A percentile compares a stretch with the other conserved stretches of the same genome.
phyloP scores from a whole-genome alignment of 2,797 vertebrate species.

The Silurus lanzhouensis region DNA sequence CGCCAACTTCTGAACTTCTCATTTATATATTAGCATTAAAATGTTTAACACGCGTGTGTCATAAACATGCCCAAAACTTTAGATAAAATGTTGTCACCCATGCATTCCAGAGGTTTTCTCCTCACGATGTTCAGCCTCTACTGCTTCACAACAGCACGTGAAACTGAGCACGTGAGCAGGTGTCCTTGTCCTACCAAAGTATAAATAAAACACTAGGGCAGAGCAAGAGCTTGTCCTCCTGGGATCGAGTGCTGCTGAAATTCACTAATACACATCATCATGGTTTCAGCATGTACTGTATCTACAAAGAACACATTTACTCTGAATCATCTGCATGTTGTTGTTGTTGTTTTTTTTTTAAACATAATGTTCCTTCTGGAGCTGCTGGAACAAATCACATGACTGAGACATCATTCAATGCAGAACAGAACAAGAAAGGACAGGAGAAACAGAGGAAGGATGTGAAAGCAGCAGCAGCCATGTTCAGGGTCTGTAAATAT shows the following conservation, averaged over 20 bases:
- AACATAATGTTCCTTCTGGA: neutral
- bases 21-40: neutral
- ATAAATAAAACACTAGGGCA: conserved; percentile 46
- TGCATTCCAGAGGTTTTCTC: neutral
- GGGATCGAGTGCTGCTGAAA: neutral
- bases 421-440: neutral
- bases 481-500: neutral
- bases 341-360: too few relatives aligned
- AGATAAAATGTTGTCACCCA: too few relatives aligned
- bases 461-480: neutral
- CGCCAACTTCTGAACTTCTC: neutral
- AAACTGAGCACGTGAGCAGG: neutral
- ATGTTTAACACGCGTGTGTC: neutral
- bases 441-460: neutral
- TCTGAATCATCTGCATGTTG: neutral
- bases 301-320: neutral
- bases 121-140: neutral
- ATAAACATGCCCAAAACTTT: neutral
- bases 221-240: neutral
- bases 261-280: neutral
- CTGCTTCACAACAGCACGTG: neutral
- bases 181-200: conserved; percentile 17
- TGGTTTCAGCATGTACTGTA: neutral
- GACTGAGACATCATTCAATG: neutral
- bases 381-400: neutral